These are phyloP conservation scores for Mizuhopecten yessoensis DNA, from an alignment of 1,140 invertebrate species.

Conservation along the genomic window DNA sequence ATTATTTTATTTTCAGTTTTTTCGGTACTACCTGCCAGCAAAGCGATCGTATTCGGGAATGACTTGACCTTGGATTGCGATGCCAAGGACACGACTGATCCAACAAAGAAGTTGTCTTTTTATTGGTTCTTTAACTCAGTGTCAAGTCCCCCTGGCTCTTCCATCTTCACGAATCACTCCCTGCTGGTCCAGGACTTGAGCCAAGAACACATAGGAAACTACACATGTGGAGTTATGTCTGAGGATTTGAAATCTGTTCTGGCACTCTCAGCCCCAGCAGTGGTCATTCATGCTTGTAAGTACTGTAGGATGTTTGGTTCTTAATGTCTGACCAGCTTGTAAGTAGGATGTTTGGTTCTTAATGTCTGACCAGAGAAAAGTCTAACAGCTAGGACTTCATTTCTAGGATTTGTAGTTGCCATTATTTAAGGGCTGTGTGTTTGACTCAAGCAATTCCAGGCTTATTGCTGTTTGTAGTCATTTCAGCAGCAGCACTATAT, in stretches of 20 bases:
- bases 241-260: constrained; percentile 12
- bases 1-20: constrained; percentile 46
- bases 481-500: too few relatives aligned
- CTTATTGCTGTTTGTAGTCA: too few relatives aligned
- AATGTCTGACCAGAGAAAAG: background rate
- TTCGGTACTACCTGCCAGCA: background rate
- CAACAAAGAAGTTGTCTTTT: constrained; percentile 47
- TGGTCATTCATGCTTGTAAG: constrained; percentile 61
- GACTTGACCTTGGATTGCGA: constrained; percentile 44
- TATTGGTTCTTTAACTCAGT: constrained; percentile 55
- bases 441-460: too few relatives aligned
- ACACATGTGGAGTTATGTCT: constrained; percentile 57
- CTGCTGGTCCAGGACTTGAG: constrained; percentile 56
- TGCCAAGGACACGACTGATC: background rate
- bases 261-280: constrained; percentile 48
- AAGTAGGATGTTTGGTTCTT: constrained; percentile 37
- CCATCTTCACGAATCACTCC: constrained; percentile 62
- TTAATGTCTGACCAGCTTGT: constrained; percentile 50
- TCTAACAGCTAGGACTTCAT: too few relatives aligned
- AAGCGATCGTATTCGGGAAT: constrained; percentile 44
- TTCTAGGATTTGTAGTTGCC: too few relatives aligned
- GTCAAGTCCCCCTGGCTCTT: constrained; percentile 43
- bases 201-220: constrained; percentile 55
- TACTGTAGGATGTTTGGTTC: too few relatives aligned
- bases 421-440: too few relatives aligned